A percentile compares a stretch with the other conserved stretches of the same genome.
Conservation (phyloP, 1,140 invertebrate genomes). For the Drosophila nasuta region DNA sequence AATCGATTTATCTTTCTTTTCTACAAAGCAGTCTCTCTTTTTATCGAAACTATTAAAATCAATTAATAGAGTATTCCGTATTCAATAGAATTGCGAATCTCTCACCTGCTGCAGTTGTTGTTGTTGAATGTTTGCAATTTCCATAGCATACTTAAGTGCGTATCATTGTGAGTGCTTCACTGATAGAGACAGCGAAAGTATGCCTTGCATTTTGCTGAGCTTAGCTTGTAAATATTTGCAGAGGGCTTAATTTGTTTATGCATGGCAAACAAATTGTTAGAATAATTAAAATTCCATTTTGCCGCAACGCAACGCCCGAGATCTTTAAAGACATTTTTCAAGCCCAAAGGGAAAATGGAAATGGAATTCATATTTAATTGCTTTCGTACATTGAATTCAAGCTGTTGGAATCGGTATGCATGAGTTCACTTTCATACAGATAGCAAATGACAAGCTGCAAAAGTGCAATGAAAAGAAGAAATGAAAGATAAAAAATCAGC, state of each 20-base stretch:
- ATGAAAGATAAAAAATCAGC: slow-evolving; percentile 57
- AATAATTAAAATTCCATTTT: slow-evolving; percentile 66
- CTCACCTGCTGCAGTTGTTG: not conserved
- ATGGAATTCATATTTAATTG: slow-evolving; percentile 59
- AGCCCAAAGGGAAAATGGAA: not conserved
- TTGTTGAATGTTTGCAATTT: slow-evolving; percentile 27
- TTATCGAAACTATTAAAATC: not conserved
- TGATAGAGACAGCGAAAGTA: not conserved
- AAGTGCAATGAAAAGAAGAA: slow-evolving; percentile 35
- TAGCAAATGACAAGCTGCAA: no score
- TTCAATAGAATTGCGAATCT: not conserved
- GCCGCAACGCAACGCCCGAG: not conserved
- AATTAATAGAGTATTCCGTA: slow-evolving; percentile 1
- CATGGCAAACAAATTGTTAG: slow-evolving; percentile 49
- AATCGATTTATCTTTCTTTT: no score
- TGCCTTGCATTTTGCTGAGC: slow-evolving; percentile 34
- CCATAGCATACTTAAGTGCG: slow-evolving; percentile 53
- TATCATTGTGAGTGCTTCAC: slow-evolving; percentile 35
- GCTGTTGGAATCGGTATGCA: slow-evolving; percentile 27
- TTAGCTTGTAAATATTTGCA: slow-evolving; percentile 57
- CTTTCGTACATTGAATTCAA: slow-evolving; percentile 66
- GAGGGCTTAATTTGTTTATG: slow-evolving; percentile 67
- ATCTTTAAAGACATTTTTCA: slow-evolving; percentile 17
- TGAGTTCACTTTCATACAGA: slow-evolving; percentile 29
- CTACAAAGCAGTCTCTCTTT: not conserved